phyloP scores from a whole-genome alignment of 2,888 invertebrate genomes.

The Amiota communis region DNA sequence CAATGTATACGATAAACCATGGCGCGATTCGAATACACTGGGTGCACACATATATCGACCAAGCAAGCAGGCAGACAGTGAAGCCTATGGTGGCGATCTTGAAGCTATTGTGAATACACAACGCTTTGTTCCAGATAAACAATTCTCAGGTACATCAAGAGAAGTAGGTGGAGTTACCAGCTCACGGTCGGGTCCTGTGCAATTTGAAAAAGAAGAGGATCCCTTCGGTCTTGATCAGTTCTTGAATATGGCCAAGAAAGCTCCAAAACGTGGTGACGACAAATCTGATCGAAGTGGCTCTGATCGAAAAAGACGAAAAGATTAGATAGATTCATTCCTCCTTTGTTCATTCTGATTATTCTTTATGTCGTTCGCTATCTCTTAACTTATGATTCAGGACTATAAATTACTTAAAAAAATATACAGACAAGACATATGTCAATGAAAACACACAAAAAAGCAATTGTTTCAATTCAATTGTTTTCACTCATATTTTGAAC shows the following conservation, averaged over 20 bases:
- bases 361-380: too few species aligned
- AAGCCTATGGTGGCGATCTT: slow-evolving; percentile 92
- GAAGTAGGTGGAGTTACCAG: slow-evolving; percentile 74
- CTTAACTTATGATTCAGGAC: not conserved
- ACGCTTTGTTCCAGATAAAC: slow-evolving; percentile 98
- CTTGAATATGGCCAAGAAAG: slow-evolving; percentile 96
- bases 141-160: slow-evolving; percentile 93
- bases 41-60: slow-evolving; percentile 94
- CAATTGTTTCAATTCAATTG: not conserved
- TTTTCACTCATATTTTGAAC: not conserved
- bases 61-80: slow-evolving; percentile 88
- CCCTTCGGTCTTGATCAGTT: slow-evolving; percentile 99
- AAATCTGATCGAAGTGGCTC: slow-evolving; percentile 60
- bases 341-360: not conserved
- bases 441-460: not conserved
- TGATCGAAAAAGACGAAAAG: slow-evolving; percentile 57
- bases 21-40: slow-evolving; percentile 91
- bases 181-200: slow-evolving; percentile 92
- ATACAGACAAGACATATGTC: not conserved
- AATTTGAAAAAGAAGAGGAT: slow-evolving; percentile 92
- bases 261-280: slow-evolving; percentile 78
- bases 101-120: slow-evolving; percentile 91
- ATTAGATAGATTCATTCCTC: slow-evolving; percentile 5
- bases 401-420: not conserved
- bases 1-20: slow-evolving; percentile 98